A percentile compares a stretch with the other conserved stretches of the same genome.
phyloP scores from a whole-genome alignment of 1,140 invertebrate genomes.

The Magallana ariakensis region DNA sequence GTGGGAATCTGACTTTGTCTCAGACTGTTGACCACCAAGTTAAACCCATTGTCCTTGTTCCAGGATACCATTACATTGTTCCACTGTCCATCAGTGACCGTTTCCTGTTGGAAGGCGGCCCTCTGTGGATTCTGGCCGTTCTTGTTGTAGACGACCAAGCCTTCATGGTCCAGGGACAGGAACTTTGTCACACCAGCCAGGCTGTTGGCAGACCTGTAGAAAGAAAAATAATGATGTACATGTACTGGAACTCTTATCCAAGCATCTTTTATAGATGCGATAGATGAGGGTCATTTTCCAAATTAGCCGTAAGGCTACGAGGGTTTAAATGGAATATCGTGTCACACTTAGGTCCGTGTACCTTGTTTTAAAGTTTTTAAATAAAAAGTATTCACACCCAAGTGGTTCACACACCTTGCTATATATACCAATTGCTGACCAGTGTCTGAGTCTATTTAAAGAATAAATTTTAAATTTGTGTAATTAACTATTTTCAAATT shows the following conservation, averaged over 20 bases:
- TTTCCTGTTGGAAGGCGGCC: background rate
- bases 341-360: too few species aligned
- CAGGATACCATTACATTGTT: slow-evolving; percentile 61
- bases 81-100: slow-evolving; percentile 67
- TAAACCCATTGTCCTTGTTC: slow-evolving; percentile 48
- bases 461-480: too few species aligned
- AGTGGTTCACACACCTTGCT: background rate
- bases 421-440: too few species aligned
- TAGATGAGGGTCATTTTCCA: too few species aligned
- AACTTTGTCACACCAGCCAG: slow-evolving; percentile 42
- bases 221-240: too few species aligned
- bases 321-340: too few species aligned
- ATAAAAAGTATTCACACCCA: background rate
- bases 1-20: background rate
- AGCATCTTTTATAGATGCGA: too few species aligned
- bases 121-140: slow-evolving; percentile 20
- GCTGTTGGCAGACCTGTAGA: slow-evolving; percentile 45
- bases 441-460: too few species aligned
- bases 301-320: too few species aligned
- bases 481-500: too few species aligned
- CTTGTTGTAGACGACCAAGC: slow-evolving; percentile 54
- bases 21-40: slow-evolving; percentile 42
- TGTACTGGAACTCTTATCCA: too few species aligned
- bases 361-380: background rate
- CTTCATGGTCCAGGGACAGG: slow-evolving; percentile 58